Evolutionary conservation across 2,797 vertebrate genomes (phyloP), one percentile per base, ranked within the genome.

Genomic region (Coreius guichenoti): DNA sequence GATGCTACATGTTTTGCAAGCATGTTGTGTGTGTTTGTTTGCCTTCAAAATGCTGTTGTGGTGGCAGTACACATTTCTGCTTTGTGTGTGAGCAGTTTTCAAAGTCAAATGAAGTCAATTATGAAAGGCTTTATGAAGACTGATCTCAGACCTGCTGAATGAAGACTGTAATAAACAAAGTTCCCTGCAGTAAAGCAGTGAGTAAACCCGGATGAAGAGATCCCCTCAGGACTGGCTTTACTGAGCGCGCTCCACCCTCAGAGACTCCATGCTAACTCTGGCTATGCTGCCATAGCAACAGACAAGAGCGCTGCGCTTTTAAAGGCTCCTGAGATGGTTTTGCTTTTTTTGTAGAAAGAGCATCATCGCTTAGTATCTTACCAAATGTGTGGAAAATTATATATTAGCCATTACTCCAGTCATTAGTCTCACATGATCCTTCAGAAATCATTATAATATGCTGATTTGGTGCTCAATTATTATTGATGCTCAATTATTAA

Each of bases 251-350:
- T 73, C 69, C 83, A 11, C 56, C 82, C 77, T 78, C 49, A 33
- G 78, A 82, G 68, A 82, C 61, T 51, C 70, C 54, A 58, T 73
- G 65, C 85, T 73, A 80, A 77, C 85, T 33, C 56, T 1, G 58
- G 63, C 69, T 54, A 74, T 68, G 83, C 73, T 86, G 75, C 84
- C 81, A 85, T 86, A 63, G 86, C 83, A 89, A 89, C 89, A 76
- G n/a, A 74, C 39, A 79, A 4, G 3, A 80, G 61, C 74, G 26
- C 65, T 69, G 72, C 21, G 16, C 80, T 31, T 78, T 51, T 75
- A 51, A 21, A 54, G 16, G 23, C 72, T 76, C 61, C 47, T 13
- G 69, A 75, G 70, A 36, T 23, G 63, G 5, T 39, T 61, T 51
- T 36, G 72, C 49, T 82, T 51, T 49, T 68, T 33, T n/a, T 58